Evolutionary conservation across 2,888 invertebrate genomes (phyloP).

Genomic region (Microctonus aethiopoides): DNA sequence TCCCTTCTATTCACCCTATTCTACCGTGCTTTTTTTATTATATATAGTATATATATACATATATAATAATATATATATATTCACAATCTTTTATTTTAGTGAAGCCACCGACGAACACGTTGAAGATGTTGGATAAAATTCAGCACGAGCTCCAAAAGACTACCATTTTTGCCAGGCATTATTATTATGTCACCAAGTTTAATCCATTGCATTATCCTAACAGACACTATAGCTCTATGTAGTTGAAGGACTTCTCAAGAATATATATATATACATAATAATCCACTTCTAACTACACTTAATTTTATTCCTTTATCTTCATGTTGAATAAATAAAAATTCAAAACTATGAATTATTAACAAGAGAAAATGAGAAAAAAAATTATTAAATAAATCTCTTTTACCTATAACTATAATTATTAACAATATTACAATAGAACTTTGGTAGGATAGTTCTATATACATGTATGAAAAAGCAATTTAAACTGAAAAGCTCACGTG

Average conservation of each 20-base stretch:
- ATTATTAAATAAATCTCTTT: no score
- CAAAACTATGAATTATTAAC: not conserved
- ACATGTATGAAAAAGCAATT: not conserved
- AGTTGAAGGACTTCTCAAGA: slow-evolving; percentile 10
- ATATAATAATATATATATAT: not conserved
- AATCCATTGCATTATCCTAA: slow-evolving; percentile 4
- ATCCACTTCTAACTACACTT: not conserved
- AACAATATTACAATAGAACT: no score
- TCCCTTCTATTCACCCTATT: not conserved
- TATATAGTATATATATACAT: not conserved
- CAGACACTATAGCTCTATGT: not conserved
- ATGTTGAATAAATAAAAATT: not conserved
- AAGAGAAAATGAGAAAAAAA: no score
- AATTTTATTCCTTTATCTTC: not conserved
- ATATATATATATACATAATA: slow-evolving; percentile 2
- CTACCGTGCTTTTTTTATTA: not conserved
- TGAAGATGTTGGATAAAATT: not conserved
- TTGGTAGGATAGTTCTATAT: no score
- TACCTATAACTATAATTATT: not conserved
- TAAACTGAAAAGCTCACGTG: not conserved
- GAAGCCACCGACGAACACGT: not conserved
- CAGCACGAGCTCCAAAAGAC: slow-evolving; percentile 1
- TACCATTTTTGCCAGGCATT: not conserved
- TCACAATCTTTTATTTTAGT: not conserved
- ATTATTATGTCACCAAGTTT: slow-evolving; percentile 13